Evolutionary conservation across 2,797 vertebrate species (phyloP), one percentile per base, ranked within the genome.

Genomic region (Urophycis tenuis): DNA sequence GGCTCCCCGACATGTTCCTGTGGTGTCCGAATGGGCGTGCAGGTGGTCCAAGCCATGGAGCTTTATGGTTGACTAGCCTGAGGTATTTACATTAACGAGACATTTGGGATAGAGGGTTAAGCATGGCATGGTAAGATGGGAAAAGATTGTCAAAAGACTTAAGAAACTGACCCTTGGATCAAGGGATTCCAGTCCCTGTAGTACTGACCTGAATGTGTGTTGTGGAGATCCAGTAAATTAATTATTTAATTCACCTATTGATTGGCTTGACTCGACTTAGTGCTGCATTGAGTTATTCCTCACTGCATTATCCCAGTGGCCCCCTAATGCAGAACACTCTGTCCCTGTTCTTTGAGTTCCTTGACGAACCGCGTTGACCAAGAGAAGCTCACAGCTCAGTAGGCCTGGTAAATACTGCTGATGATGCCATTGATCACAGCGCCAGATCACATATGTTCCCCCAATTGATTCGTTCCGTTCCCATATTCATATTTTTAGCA

Each of bases 211-310:
- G 85, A 79, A 79, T 81, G 83, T 80, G 60, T 81, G 80, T 85
- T 74, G 77, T 79, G 73, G 80, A 79, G 81, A 83, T 88, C 60
- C 80, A 83, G 82, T 81, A 85, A 85, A 87, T 90, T 87, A 85
- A 86, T 84, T 85, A 84, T 81, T 80, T 85, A 85, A 88, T 90
- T 86, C 89, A 85, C 84, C 86, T 88, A 89, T 90, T 85, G 88
- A 90, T 89, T 87, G 73, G 49, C 79, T 82, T 74, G 7, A 1
- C 77, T 80, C 81, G 80, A 60, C 53, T 79, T 74, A 72, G 79
- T 74, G 75, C 53, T 81, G 64, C 15, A 34, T 32, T 11, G n/a
- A 72, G 22, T 22, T 72, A 31, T 22, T 22, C 33, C 10, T 17
- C 71, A n/a, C 19, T 35, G 9, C 35, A 15, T 69, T 11, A n/a